Evolutionary conservation across 1,140 invertebrate species (phyloP).

Genomic region (Drosophila murphyi): DNA sequence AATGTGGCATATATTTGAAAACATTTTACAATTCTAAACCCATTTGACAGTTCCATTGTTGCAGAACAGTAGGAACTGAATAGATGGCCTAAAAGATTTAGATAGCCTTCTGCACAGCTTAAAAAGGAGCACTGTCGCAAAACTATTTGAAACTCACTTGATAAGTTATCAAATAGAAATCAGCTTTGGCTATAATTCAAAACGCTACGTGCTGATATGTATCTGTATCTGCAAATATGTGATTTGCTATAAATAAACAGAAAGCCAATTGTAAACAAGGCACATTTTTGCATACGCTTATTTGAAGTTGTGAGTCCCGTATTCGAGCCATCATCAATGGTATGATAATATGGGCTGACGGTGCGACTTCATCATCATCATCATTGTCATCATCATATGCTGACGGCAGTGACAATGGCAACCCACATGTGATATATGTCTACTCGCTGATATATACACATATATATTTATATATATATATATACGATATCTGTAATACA

Average conservation of each 20-base stretch:
- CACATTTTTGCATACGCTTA: conserved; percentile 4
- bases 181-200: conserved; percentile 1
- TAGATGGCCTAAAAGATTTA: too few relatives aligned
- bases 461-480: not conserved
- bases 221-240: conserved; percentile 3
- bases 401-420: conserved; percentile 15
- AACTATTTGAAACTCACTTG: not conserved
- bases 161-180: not conserved
- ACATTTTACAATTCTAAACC: too few relatives aligned
- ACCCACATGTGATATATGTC: conserved; percentile 9
- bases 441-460: not conserved
- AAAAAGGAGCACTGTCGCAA: not conserved
- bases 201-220: conserved; percentile 8
- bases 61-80: too few relatives aligned
- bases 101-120: not conserved
- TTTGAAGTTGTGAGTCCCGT: conserved; percentile 7
- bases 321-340: conserved; percentile 25
- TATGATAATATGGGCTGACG: conserved; percentile 51
- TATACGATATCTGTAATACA: conserved; percentile 29
- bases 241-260: not conserved
- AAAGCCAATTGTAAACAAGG: not conserved
- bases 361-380: conserved; percentile 11
- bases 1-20: too few relatives aligned
- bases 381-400: conserved; percentile 7
- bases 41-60: too few relatives aligned